These are phyloP conservation scores for Alouatta palliata DNA, from an alignment of 2,113 vertebrate species.

Conservation along the genomic window DNA sequence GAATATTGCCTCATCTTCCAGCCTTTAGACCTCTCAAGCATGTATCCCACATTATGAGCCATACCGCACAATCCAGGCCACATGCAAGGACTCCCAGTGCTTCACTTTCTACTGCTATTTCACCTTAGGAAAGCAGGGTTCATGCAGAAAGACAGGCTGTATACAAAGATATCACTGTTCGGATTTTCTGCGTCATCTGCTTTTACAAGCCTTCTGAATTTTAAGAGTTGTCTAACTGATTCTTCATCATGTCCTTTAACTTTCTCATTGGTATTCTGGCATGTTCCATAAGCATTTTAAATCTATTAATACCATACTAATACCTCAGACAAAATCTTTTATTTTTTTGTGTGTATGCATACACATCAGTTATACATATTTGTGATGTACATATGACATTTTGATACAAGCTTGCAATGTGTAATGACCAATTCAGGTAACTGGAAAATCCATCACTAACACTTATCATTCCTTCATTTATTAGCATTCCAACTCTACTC, in stretches of 20 bases:
- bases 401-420: background rate
- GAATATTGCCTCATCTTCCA: background rate
- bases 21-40: background rate
- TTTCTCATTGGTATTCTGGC: background rate
- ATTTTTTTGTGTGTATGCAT: background rate
- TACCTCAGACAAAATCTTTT: background rate
- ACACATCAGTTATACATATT: background rate
- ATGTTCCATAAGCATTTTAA: background rate
- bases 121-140: background rate
- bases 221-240: background rate
- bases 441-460: background rate
- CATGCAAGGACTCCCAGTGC: too few species aligned
- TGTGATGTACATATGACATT: background rate
- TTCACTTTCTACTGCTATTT: too few species aligned
- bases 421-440: background rate
- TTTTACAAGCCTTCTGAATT: background rate
- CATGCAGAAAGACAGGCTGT: background rate
- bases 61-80: background rate
- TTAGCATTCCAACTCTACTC: background rate
- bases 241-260: background rate
- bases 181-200: background rate
- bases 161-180: background rate
- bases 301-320: background rate
- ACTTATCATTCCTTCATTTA: background rate
- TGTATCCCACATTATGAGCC: too few species aligned